Evolutionary conservation across 2,888 invertebrate genomes (phyloP).

Genomic region (Podotricha telesiphe): DNA sequence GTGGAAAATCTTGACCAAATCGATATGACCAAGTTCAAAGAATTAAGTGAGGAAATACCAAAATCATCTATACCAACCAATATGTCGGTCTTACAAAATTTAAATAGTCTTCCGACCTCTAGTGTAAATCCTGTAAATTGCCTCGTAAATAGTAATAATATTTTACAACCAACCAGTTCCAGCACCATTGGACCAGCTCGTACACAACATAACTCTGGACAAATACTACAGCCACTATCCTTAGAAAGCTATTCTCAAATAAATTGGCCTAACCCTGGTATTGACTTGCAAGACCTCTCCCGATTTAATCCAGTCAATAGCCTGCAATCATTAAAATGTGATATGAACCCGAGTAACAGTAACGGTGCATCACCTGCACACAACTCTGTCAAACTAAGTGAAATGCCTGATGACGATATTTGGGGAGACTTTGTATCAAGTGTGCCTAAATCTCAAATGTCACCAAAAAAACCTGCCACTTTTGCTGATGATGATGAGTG

Average conservation of each 20-base stretch:
- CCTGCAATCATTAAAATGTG: conserved; percentile 72
- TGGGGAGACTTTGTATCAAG: conserved; percentile 86
- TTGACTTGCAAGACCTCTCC: conserved; percentile 77
- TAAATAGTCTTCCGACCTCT: conserved; percentile 16
- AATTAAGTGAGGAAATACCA: conserved; percentile 24
- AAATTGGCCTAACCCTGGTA: conserved; percentile 86
- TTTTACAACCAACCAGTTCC: conserved; percentile 63
- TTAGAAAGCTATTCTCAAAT: conserved; percentile 82
- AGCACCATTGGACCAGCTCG: conserved; percentile 50
- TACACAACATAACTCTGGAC: conserved; percentile 63
- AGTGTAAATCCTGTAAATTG: conserved; percentile 50
- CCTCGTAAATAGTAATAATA: conserved; percentile 49
- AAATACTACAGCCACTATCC: conserved; percentile 78
- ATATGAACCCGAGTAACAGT: conserved; percentile 61
- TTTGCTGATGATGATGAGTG: conserved; percentile 77
- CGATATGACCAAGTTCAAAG: conserved; percentile 19
- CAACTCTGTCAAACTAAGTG: conserved; percentile 55
- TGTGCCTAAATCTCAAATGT: conserved; percentile 62
- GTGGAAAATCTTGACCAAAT: not conserved
- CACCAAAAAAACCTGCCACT: conserved; percentile 57
- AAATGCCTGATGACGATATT: conserved; percentile 78
- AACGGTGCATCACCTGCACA: conserved; percentile 69
- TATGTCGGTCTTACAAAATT: conserved; percentile 22
- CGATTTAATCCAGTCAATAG: conserved; percentile 79
- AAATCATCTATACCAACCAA: conserved; percentile 18